A percentile compares a stretch with the other conserved stretches of the same genome.
Evolutionary conservation across 2,113 vertebrate genomes (phyloP).

Genomic region (Phalacrocorax pelagicus): DNA sequence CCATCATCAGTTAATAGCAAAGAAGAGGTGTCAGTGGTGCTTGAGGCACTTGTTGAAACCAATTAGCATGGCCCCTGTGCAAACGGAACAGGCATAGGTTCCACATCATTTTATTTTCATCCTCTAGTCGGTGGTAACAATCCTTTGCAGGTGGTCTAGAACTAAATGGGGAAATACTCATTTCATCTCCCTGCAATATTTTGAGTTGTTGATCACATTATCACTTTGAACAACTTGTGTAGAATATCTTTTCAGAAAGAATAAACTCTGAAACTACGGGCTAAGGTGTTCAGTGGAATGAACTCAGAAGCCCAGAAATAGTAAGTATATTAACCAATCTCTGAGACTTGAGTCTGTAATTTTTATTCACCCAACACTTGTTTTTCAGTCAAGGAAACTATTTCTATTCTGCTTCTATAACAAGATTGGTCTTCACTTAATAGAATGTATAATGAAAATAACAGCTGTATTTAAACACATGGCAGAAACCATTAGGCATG

Average conservation of each 20-base stretch:
- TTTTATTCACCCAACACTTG: background rate
- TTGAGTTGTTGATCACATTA: background rate
- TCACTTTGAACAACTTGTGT: background rate
- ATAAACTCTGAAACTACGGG: background rate
- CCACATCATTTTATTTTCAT: background rate
- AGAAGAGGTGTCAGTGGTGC: conserved; percentile 3
- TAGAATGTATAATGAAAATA: conserved; percentile 23
- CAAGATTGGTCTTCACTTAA: background rate
- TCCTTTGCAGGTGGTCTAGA: background rate
- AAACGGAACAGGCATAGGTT: background rate
- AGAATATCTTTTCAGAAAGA: background rate
- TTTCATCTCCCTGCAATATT: background rate
- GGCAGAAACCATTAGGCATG: conserved; percentile 1
- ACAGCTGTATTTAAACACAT: conserved; percentile 40
- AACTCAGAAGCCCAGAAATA: background rate
- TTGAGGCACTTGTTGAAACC: conserved; percentile 33
- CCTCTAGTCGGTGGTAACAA: background rate
- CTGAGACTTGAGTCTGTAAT: background rate
- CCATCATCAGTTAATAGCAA: conserved; percentile 4
- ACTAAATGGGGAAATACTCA: background rate
- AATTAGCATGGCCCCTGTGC: background rate
- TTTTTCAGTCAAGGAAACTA: conserved; percentile 19
- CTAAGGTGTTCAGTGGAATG: background rate
- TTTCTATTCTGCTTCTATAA: conserved; percentile 3
- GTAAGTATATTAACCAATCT: background rate